Conservation (phyloP, 1,140 invertebrate species). For the Brachystomella parvula region DNA sequence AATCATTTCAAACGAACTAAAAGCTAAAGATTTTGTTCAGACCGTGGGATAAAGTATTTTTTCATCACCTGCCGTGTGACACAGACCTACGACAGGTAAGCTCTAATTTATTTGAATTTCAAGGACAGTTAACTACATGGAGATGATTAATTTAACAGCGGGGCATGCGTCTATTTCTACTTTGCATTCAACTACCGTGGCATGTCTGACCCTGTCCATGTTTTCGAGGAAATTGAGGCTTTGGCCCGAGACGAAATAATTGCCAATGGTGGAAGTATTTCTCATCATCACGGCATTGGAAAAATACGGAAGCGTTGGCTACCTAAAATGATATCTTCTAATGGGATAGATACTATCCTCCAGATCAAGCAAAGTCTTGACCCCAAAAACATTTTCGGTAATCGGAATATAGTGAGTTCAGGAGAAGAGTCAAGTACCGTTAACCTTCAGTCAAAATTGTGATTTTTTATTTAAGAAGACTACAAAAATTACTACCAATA, state of each 20-base stretch:
- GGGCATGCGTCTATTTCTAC: slow-evolving; percentile 97
- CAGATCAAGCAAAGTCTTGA: slow-evolving; percentile 81
- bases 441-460: not conserved
- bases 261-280: slow-evolving; percentile 80
- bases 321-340: slow-evolving; percentile 64
- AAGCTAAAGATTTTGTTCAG: slow-evolving; percentile 42
- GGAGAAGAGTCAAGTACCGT: not conserved
- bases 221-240: slow-evolving; percentile 55
- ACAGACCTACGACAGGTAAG: slow-evolving; percentile 95
- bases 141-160: no score
- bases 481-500: slow-evolving; percentile 36
- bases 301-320: slow-evolving; percentile 80
- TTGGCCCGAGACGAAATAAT: slow-evolving; percentile 86
- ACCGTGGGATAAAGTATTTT: slow-evolving; percentile 52
- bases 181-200: slow-evolving; percentile 78
- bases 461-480: slow-evolving; percentile 49
- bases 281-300: slow-evolving; percentile 94
- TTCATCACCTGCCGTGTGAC: slow-evolving; percentile 79
- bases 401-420: slow-evolving; percentile 66
- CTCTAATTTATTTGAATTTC: no score
- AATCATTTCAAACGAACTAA: not conserved
- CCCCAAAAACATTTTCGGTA: slow-evolving; percentile 87
- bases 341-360: slow-evolving; percentile 63
- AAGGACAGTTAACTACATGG: no score
- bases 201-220: slow-evolving; percentile 46